Evolutionary conservation across 2,113 vertebrate species (phyloP), one percentile per base, ranked within the genome.

Genomic region (Cygnus atratus): DNA sequence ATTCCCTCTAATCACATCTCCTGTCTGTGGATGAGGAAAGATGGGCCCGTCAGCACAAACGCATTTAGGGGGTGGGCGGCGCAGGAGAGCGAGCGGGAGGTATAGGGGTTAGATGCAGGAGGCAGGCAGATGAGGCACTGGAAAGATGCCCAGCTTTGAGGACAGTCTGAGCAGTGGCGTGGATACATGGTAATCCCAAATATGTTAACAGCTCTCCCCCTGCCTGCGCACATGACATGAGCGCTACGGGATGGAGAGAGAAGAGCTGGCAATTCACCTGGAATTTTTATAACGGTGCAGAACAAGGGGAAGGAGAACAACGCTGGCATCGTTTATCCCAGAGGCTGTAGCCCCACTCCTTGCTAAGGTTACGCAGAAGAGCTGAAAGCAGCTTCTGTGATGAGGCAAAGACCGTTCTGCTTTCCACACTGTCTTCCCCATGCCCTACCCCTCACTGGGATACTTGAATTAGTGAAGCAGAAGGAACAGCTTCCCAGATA

Each of bases 1-100:
- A 98, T 98, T 98, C 96, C 61, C 89, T 98, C 97, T 98, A 98
- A 98, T 98, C 97, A 98, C 95, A 98, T 98, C 96, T 97, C 95
- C 94, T 97, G 95, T 96, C 96, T 96, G 85, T 87, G 91, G 95
- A 97, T 96, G 87, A 97, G 95, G 95, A 98, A 98, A 98, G 95
- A 97, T 96, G 96, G 92, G 87, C 92, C 84, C 94, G 80, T 97
- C 96, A 97, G 94, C 93, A 95, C 83, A 98, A 98, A 97, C 3
- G 65, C 94, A 92, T 90, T 95, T 92, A 92, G 81, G 96, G 85
- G 93, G 75, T 5, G 66, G 93, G 96, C 52, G 70, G 90, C 1
- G 3, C 72, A 96, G 61, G 88, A 73, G 77, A 91, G n/a, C 78
- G 84, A 88, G 85, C 25, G 15, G 62, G 78, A 91, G 46, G 80